Evolutionary conservation across 2,888 invertebrate genomes (phyloP), one percentile per base, ranked within the genome.

Genomic region (Phasia obesa): DNA sequence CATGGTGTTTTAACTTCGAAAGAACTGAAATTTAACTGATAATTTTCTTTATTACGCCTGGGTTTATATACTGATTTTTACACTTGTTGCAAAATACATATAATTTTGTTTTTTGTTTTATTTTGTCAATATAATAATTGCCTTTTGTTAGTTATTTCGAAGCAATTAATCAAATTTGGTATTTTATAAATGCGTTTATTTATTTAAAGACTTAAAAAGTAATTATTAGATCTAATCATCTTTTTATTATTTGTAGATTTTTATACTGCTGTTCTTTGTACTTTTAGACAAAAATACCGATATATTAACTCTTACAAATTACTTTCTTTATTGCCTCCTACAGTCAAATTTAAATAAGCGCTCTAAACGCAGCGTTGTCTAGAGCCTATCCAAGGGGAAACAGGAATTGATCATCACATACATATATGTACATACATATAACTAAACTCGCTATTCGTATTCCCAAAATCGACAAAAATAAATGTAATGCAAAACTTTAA

Each of bases 1-100:
- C 83, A 84, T 84, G 35, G 23, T 81, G 51, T 42, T n/a, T 25
- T 15, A 19, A 2, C 5, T 47, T 1, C 13, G 4, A 49, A 13
- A 31, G 4, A 57, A 5, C 17, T 15, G 2, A 49, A 71, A 31
- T 27, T 55, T 7, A 15, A 64, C 17, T 55, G 44, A 47, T 31
- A 23, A n/a, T 5, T 21, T 44, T 31, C 23, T 9, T 4, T 21
- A 23, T 17, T 21, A 11, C 4, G 9, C 7, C 1, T 1, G 0
- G 6, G 17, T 47, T 55, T 74, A 44, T 74, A 74, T 74, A 64
- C 11, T n/a, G n/a, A n/a, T n/a, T n/a, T n/a, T n/a, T n/a, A n/a
- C n/a, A n/a, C n/a, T n/a, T n/a, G 1, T 9, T 4, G 7, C 2
- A 42, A n/a, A n/a, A 42, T 3, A 2, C 2, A 15, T n/a, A 15